Conservation (phyloP, 2,113 vertebrate genomes). For the Oncorhynchus mykiss region DNA sequence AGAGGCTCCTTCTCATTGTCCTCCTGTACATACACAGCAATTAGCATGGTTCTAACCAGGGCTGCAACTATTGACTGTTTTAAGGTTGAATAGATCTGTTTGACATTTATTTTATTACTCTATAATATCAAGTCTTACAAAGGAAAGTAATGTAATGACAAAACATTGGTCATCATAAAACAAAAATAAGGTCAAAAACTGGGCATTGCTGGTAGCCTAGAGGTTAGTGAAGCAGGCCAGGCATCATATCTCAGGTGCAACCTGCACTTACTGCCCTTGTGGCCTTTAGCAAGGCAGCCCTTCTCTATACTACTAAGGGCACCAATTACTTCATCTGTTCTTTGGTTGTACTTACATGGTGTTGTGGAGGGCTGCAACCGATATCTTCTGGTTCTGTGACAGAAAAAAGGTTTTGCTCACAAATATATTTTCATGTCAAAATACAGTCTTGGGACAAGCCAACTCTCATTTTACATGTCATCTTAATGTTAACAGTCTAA, state of each 20-base stretch:
- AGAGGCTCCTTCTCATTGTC: constrained; percentile 66
- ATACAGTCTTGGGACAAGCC: neutral
- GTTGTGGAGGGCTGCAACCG: constrained; percentile 82
- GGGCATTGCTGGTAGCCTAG: neutral
- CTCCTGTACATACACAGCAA: constrained; percentile 41
- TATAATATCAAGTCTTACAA: no score
- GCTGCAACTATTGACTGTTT: no score
- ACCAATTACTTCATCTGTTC: neutral
- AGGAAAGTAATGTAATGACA: neutral
- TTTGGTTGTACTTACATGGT: constrained; percentile 74
- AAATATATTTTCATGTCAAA: neutral
- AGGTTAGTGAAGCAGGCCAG: neutral
- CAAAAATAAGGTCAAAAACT: neutral
- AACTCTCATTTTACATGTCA: neutral
- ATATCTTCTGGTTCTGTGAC: constrained; percentile 90
- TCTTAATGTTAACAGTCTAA: neutral
- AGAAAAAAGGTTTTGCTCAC: constrained; percentile 6
- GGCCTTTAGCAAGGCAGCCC: no score
- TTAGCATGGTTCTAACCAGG: neutral
- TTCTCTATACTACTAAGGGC: no score
- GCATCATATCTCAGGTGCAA: no score
- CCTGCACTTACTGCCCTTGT: no score
- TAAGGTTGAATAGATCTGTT: no score
- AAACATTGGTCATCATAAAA: neutral
- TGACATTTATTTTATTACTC: no score